Base-by-base conservation (phyloP, 2,888 invertebrate genomes). In the Luperina testacea region DNA sequence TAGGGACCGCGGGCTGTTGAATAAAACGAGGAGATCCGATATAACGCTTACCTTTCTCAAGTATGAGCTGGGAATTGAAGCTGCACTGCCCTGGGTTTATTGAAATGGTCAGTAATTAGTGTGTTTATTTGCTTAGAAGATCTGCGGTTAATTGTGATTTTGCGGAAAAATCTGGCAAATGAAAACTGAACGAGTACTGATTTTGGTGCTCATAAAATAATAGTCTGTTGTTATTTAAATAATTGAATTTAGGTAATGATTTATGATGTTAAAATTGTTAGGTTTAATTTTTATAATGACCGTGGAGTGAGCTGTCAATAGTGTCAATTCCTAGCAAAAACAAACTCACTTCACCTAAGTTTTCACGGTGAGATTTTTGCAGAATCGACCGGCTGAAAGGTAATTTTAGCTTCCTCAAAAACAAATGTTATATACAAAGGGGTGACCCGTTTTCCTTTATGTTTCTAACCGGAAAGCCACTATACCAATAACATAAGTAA, bases 21-120 rank as follows among this genome's bases (percentile, higher is more conserved):
- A 96, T 96, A 96, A 96, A 96, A 94, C 92, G 95, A 90, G 88
- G 90, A 92, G 92, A 92, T 89, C 91, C 91, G 90, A 92, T 92
- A 94, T 95, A 95, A 95, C 94, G 92, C 95, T 95, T 94, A 94
- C 94, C 93, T 95, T 93, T 86, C 92, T 92, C 90, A 92, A 94
- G 92, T 93, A 95, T 93, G 92, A 93, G 91, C 90, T 92, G 92
- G 90, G 90, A 91, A 92, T 92, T 91, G 90, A 90, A 93, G 90
- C 90, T 88, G 89, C 88, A 86, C 89, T 90, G 85, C 83, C 87
- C 78, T 72, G 85, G 82, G 85, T 89, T 90, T 88, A 89, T 90
- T 88, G 85, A 89, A 88, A 91, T 79, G 74, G 71, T 82, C 67
- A 75, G 69, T 84, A 84, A 75, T 89, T 84, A 86, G 71, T 75